phyloP scores from a whole-genome alignment of 1,140 invertebrate genomes.

The Bombyx mandarina region DNA sequence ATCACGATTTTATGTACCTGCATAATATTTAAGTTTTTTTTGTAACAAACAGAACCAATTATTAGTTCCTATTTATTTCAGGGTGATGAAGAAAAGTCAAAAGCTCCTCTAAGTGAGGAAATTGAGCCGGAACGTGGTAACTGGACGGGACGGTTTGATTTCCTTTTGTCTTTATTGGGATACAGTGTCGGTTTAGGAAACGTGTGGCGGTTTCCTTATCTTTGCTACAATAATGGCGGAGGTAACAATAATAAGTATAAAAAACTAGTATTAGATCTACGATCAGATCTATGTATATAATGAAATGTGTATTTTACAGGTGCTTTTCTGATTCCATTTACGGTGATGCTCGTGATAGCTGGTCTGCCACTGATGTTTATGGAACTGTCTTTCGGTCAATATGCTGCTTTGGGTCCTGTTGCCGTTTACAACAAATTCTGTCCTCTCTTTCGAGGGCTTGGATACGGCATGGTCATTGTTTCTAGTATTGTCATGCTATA shows the following conservation, averaged over 20 bases:
- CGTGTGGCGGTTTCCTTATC: constrained; percentile 87
- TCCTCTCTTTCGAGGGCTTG: constrained; percentile 79
- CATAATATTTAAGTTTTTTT: no score
- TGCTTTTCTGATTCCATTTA: constrained; percentile 87
- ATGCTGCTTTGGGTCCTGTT: constrained; percentile 80
- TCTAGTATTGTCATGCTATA: constrained; percentile 87
- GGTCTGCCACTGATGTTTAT: constrained; percentile 91
- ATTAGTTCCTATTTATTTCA: constrained; percentile 10
- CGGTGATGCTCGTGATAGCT: constrained; percentile 87
- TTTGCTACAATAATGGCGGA: constrained; percentile 86
- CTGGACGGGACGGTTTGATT: constrained; percentile 87
- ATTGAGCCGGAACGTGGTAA: constrained; percentile 77
- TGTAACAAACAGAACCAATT: not conserved
- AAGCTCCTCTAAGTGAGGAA: constrained; percentile 44
- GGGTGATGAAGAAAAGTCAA: constrained; percentile 50
- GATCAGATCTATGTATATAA: constrained; percentile 2
- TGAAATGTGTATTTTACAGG: constrained; percentile 61
- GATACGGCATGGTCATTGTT: constrained; percentile 87
- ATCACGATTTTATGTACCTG: no score
- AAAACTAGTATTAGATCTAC: no score
- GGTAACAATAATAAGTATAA: constrained; percentile 58
- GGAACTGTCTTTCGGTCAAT: constrained; percentile 85
- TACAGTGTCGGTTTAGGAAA: constrained; percentile 90
- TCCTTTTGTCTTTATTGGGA: constrained; percentile 85
- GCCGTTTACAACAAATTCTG: constrained; percentile 80